Evolutionary conservation across 1,140 invertebrate species (phyloP).

Genomic region (Paralvinella palmiformis): DNA sequence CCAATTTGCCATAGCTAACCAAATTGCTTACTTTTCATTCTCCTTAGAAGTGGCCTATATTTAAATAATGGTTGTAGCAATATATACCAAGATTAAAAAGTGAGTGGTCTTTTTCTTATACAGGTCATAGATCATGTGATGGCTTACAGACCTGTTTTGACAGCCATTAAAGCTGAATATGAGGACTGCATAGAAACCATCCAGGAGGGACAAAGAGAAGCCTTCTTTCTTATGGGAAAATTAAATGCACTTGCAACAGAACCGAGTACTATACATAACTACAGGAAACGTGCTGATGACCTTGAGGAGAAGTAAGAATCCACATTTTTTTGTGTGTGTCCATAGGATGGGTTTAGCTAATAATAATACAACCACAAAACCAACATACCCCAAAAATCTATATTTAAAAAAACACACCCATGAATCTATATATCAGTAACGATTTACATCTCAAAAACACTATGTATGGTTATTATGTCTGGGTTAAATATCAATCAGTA

Average conservation of each 20-base stretch:
- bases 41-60: too few relatives aligned
- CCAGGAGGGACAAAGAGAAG: conserved; percentile 36
- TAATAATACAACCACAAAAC: too few relatives aligned
- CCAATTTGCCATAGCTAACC: too few relatives aligned
- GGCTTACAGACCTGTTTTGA: conserved; percentile 43
- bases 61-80: too few relatives aligned
- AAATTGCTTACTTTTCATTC: too few relatives aligned
- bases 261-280: conserved; percentile 44
- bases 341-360: background rate
- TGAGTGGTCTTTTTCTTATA: conserved; percentile 16
- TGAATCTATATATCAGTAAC: conserved; percentile 23
- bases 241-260: conserved; percentile 45
- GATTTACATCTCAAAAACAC: too few relatives aligned
- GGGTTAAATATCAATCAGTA: too few relatives aligned
- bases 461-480: too few relatives aligned
- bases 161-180: conserved; percentile 46
- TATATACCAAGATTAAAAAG: background rate
- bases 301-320: conserved; percentile 38
- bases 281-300: conserved; percentile 40
- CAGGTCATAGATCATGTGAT: conserved; percentile 46
- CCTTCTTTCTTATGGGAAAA: conserved; percentile 40
- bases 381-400: too few relatives aligned
- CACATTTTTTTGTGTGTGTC: conserved; percentile 9
- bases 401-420: background rate
- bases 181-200: conserved; percentile 47